Percentiles rank a stretch among this genome's conserved stretches.
phyloP scores from a whole-genome alignment of 2,797 vertebrate genomes.

The Anguilla pacifica region DNA sequence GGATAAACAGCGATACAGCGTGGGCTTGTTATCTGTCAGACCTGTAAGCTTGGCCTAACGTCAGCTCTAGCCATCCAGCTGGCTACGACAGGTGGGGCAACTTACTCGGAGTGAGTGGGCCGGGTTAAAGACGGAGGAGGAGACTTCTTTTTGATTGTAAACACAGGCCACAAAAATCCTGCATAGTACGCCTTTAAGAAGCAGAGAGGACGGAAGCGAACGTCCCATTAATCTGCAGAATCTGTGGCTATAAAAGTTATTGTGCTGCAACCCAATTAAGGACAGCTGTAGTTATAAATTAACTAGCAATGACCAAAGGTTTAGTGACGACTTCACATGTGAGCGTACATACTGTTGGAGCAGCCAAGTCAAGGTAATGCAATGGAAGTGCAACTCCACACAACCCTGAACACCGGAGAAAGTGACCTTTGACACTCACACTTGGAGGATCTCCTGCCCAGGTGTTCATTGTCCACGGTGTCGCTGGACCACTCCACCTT shows the following conservation, averaged over 20 bases:
- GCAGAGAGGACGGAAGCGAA: too few relatives aligned
- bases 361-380: background rate
- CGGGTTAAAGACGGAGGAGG: too few relatives aligned
- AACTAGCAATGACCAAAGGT: background rate
- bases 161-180: too few relatives aligned
- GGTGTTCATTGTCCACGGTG: constrained; percentile 92
- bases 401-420: background rate
- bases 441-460: constrained; percentile 91
- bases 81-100: too few relatives aligned
- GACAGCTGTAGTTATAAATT: background rate
- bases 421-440: constrained; percentile 72
- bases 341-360: background rate
- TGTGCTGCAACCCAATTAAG: background rate
- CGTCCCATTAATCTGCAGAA: background rate
- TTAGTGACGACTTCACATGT: background rate
- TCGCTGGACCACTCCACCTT: constrained; percentile 95
- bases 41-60: too few relatives aligned
- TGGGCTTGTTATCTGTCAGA: too few relatives aligned
- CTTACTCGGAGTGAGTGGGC: too few relatives aligned
- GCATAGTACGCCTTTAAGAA: too few relatives aligned
- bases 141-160: too few relatives aligned
- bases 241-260: background rate
- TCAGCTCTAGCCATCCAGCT: too few relatives aligned
- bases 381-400: background rate
- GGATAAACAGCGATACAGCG: too few relatives aligned